Evolutionary conservation across 1,140 invertebrate genomes (phyloP).

Genomic region (Atta colombica): DNA sequence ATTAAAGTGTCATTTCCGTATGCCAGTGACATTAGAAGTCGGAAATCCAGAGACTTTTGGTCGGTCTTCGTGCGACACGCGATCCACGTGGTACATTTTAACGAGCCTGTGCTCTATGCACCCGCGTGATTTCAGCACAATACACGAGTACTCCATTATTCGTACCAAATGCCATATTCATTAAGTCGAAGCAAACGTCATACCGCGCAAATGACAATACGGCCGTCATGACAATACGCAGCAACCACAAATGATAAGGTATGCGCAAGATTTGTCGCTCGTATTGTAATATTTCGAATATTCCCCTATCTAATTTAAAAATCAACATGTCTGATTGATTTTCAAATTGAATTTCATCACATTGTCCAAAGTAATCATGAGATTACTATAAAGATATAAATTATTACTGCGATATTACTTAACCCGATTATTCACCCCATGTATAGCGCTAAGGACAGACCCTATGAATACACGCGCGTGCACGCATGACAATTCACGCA

Average conservation of each 20-base stretch:
- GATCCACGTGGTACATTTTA: constrained; percentile 61
- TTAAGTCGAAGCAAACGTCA: constrained; percentile 25
- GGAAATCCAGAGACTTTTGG: constrained; percentile 55
- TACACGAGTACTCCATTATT: constrained; percentile 40
- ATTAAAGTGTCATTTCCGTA: constrained; percentile 74
- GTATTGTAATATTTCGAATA: not conserved
- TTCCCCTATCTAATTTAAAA: not conserved
- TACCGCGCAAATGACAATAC: constrained; percentile 23
- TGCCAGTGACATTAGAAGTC: constrained; percentile 69
- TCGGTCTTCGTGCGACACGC: constrained; percentile 72
- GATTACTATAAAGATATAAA: not conserved
- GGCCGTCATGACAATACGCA: not conserved
- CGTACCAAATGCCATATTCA: constrained; percentile 51
- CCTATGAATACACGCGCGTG: constrained; percentile 10
- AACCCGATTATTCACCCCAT: constrained; percentile 41
- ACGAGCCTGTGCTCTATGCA: constrained; percentile 39
- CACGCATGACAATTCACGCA: constrained; percentile 29
- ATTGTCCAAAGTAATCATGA: not conserved
- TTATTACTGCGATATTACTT: not conserved
- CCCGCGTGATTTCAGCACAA: constrained; percentile 28
- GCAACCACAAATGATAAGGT: not conserved
- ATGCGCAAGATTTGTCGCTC: not conserved
- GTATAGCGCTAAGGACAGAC: not conserved
- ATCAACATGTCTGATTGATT: not conserved
- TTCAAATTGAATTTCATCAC: not conserved